Evolutionary conservation across 2,888 invertebrate genomes (phyloP), one percentile per base, ranked within the genome.

Genomic region (Zaprionus lineosus): DNA sequence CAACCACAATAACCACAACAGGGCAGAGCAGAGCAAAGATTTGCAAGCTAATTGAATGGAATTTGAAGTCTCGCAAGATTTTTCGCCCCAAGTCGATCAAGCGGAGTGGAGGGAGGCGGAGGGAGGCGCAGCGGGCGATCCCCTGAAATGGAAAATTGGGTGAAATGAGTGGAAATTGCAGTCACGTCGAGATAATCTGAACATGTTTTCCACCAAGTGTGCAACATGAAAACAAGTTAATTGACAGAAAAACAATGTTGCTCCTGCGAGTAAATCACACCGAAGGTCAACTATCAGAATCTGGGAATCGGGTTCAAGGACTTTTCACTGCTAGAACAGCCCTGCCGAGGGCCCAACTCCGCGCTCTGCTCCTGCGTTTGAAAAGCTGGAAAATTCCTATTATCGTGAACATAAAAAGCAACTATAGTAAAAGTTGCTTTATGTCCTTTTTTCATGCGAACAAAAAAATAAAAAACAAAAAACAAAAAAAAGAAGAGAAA

Each of bases 41-140:
- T 31, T 31, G 24, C 9, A 6, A 34, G 43, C 47, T 67, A 68
- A 68, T 67, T 72, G 68, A 66, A 68, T 51, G 3, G 8, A 56
- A 36, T 26, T 15, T 26, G 14, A 33, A 26, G n/a, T 5, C 18
- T 11, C n/a, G n/a, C n/a, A 41, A 8, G 12, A 6, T 19, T 12
- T 11, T 36, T 24, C 7, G 2, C 5, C 21, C 56, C 19, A 5
- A 12, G 8, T 14, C 26, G 40, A 21, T 34, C n/a, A 56, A 56
- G 0, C 19, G 18, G 26, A 15, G 40, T 40, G 4, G 6, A 3
- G 21, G 26, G 18, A 34, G 14, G 40, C 53, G 4, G 6, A 3
- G 21, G 26, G 44, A 43, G 31, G n/a, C n/a, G 12, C 11, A n/a
- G 31, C 9, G 15, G 7, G 3, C 28, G n/a, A 16, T 12, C 18